These are phyloP conservation scores for Diadumene lineata DNA, from an alignment of 92 coral and sea anemone genomes.

Conservation along the genomic window DNA sequence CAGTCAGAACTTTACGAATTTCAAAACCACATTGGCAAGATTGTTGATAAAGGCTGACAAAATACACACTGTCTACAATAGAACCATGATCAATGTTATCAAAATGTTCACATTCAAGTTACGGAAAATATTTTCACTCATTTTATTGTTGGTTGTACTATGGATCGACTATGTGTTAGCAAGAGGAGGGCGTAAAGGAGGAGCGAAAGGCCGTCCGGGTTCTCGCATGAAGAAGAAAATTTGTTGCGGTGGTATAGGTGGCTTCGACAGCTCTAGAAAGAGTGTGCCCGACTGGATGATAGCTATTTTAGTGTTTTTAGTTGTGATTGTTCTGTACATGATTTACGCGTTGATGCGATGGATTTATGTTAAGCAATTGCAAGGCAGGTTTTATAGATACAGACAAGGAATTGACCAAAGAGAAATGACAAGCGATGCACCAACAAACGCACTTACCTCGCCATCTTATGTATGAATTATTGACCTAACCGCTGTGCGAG, in stretches of 20 bases:
- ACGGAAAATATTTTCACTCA: slow-evolving; percentile 4
- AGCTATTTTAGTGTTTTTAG: slow-evolving; percentile 33
- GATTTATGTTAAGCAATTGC: slow-evolving; percentile 18
- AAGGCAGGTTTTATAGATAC: slow-evolving; percentile 21
- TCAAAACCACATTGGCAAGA: slow-evolving; percentile 20
- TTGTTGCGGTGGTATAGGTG: slow-evolving; percentile 30
- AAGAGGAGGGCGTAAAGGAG: slow-evolving; percentile 29
- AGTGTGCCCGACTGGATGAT: slow-evolving; percentile 41
- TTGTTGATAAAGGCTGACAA: background rate
- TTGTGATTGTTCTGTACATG: slow-evolving; percentile 38
- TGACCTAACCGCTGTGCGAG: background rate
- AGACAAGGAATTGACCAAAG: slow-evolving; percentile 19
- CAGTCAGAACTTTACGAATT: background rate
- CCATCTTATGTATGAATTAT: slow-evolving; percentile 14
- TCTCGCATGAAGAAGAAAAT: slow-evolving; percentile 26
- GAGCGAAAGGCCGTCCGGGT: slow-evolving; percentile 6
- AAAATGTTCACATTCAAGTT: slow-evolving; percentile 15
- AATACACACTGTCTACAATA: background rate
- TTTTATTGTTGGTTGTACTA: background rate
- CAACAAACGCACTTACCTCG: background rate
- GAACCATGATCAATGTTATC: background rate
- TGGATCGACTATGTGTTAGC: slow-evolving; percentile 8
- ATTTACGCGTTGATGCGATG: slow-evolving; percentile 30
- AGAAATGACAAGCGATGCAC: slow-evolving; percentile 18
- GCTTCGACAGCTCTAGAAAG: slow-evolving; percentile 7